Evolutionary conservation across 2,888 invertebrate genomes (phyloP).

Genomic region (Morpho deidamia): DNA sequence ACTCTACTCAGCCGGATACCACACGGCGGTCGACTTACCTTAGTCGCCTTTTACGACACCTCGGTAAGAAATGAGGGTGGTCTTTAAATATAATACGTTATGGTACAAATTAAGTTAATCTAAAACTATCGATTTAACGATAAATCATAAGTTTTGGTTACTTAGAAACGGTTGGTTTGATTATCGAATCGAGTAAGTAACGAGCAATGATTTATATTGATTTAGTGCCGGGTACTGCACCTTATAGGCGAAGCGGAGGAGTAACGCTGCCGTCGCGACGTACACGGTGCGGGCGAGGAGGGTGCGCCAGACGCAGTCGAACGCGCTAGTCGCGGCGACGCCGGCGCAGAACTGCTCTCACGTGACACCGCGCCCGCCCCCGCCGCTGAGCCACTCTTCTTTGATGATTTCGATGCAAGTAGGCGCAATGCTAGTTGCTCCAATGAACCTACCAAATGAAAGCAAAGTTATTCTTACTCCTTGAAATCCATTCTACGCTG

Average conservation of each 20-base stretch:
- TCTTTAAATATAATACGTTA: no score
- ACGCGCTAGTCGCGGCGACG: conserved; percentile 82
- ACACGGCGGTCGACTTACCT: no score
- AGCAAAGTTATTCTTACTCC: background rate
- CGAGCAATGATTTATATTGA: no score
- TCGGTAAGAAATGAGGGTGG: no score
- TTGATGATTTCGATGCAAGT: conserved; percentile 47
- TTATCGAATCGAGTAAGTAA: no score
- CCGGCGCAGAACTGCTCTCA: conserved; percentile 63
- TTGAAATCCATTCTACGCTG: background rate
- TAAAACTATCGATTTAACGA: no score
- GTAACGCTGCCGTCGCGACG: conserved; percentile 85
- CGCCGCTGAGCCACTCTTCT: conserved; percentile 13
- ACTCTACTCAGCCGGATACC: no score
- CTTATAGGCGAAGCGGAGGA: conserved; percentile 86
- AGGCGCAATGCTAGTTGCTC: conserved; percentile 65
- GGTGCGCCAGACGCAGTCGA: conserved; percentile 83
- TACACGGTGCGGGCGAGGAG: conserved; percentile 73
- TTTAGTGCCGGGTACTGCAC: conserved; percentile 6
- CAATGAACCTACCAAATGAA: conserved; percentile 52
- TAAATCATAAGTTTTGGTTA: no score
- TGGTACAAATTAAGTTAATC: no score
- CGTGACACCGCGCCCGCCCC: conserved; percentile 27
- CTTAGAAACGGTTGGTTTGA: no score
- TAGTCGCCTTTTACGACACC: no score